Base-by-base conservation (phyloP, 2,888 invertebrate genomes). In the Nemapogon koenigi region DNA sequence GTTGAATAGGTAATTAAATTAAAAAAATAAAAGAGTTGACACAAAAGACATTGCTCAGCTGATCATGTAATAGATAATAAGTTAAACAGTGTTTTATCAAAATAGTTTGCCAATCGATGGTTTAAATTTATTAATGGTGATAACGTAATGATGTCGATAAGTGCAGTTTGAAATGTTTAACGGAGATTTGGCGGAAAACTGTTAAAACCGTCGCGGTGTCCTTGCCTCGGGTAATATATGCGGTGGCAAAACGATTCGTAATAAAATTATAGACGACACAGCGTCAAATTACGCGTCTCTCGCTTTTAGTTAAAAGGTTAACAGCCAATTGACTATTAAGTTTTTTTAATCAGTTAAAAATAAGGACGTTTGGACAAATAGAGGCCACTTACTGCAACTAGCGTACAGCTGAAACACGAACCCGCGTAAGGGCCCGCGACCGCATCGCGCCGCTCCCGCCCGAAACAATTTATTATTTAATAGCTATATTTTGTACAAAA, bases 251-350 rank as follows among this genome's bases (percentile, higher is more conserved):
- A n/a, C 11, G 22, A 67, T 60, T 63, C 61, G 71, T 78, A 76
- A 78, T 76, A 76, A 75, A 76, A 78, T 78, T 78, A 78, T 71
- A 73, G 68, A 70, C 65, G 62, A 62, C 64, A 62, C 57, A 75
- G 76, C 73, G 75, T 78, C 76, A 72, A 73, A 78, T 78, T 78
- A 78, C 78, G 72, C 70, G 64, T 64, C 66, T 75, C 70, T 68
- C 69, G 75, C 72, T 73, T 73, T 73, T 71, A 78, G 78, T 79
- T 79, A 79, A 79, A 79, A 79, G 79, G 79, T 79, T 79, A 79
- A 79, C 76, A 78, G 63, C 56, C 79, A 79, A 79, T 79, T 79
- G 79, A 79, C 76, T 72, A 75, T 68, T n/a, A 62, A 71, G 70
- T 72, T 73, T 73, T 69, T 73, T 69, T 72, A 75, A 78, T 76